phyloP scores from a whole-genome alignment of 2,888 invertebrate genomes.

The Agrotis ipsilon region DNA sequence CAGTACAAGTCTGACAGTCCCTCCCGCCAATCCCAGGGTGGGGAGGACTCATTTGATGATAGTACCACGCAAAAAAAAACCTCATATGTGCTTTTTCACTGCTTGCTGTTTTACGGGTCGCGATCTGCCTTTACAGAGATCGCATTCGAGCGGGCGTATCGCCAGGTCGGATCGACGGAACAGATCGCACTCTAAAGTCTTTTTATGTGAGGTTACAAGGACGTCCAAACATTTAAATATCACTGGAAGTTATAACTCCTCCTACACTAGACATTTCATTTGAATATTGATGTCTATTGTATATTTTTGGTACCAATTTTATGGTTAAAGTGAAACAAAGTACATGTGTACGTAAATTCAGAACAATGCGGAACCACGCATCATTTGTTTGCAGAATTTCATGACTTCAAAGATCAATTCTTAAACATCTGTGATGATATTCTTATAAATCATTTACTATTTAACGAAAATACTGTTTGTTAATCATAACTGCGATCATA shows the following conservation, averaged over 20 bases:
- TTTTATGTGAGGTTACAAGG: conserved; percentile 11
- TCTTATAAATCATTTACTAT: conserved; percentile 34
- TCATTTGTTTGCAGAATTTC: conserved; percentile 52
- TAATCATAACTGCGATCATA: conserved; percentile 22
- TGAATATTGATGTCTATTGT: conserved; percentile 38
- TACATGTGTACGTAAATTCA: conserved; percentile 23
- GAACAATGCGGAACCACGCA: conserved; percentile 54
- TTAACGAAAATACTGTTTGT: conserved; percentile 28
- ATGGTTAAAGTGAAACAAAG: conserved; percentile 35
- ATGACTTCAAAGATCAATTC: conserved; percentile 48
- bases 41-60: no score
- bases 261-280: conserved; percentile 38
- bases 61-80: no score
- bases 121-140: no score
- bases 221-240: conserved; percentile 23
- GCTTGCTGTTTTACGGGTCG: no score
- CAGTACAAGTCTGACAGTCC: no score
- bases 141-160: no score
- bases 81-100: no score
- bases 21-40: no score
- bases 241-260: conserved; percentile 44
- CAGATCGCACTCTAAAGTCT: no score
- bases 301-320: conserved; percentile 50
- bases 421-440: conserved; percentile 35
- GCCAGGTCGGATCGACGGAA: no score